Conservation (phyloP, 2,797 vertebrate species). For the Pitangus sulphuratus region DNA sequence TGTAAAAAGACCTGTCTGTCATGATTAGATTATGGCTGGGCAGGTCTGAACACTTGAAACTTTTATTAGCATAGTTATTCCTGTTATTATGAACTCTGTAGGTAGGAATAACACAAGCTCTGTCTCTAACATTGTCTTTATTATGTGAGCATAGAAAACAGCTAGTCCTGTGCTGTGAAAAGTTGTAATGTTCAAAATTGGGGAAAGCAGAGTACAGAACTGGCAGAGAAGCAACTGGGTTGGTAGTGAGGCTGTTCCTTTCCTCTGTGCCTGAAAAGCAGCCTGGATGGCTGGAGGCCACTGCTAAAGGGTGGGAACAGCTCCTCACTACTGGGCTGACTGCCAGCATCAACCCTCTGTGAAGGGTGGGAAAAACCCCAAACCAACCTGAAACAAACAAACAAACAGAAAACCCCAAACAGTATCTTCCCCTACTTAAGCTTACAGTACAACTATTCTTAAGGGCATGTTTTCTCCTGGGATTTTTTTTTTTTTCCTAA, state of each 20-base stretch:
- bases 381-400: not conserved
- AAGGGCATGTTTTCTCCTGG: not conserved
- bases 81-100: not conserved
- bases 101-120: not conserved
- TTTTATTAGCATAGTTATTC: not conserved
- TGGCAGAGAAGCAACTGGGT: not conserved
- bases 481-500: not conserved
- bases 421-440: not conserved
- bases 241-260: not conserved
- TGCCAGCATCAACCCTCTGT: not conserved
- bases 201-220: not conserved
- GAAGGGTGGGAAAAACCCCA: not conserved
- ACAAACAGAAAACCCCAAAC: fast-evolving
- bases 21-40: not conserved
- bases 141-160: not conserved
- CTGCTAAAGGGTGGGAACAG: not conserved
- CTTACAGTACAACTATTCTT: not conserved
- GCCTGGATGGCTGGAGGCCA: not conserved
- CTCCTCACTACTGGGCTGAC: not conserved
- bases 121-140: not conserved
- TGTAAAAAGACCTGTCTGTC: not conserved
- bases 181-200: not conserved
- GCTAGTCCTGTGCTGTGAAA: not conserved
- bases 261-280: not conserved
- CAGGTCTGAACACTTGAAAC: not conserved